Base-by-base conservation (phyloP, 1,140 invertebrate genomes). In the Epicauta chinensis region DNA sequence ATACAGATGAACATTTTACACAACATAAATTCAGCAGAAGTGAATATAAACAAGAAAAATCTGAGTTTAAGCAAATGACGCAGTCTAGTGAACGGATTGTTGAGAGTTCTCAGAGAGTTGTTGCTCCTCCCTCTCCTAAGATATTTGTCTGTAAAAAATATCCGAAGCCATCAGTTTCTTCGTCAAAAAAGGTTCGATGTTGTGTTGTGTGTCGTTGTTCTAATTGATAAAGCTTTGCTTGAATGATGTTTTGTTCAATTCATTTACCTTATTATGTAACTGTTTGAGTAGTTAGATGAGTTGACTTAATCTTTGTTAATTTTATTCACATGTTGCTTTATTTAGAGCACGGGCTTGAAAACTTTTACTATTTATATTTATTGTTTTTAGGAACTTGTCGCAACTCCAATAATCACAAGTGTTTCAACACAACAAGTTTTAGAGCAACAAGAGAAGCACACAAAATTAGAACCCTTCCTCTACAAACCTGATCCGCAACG, bases 1-100 rank as follows among this genome's bases (percentile, higher is more conserved):
- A 87, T 60, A 86, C 83, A 0, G 81, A 85, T 58, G 83, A 86
- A 54, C 78, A 78, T 0, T 68, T 75, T 13, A 64, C 60, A 39
- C 65, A 66, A 15, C 70, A 65, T 40, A 63, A 65, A 47, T 65
- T 66, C 2, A 31, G 59, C 6, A 68, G 61, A 51, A 60, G 46
- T 10, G 67, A 69, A 48, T 56, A 63, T 39, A 58, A 50, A 40
- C 64, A 61, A 31, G 65, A 69, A 49, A 59, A 68, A 51, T 60
- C 39, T 6, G 62, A 63, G 36, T 57, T 55, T 31, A 61, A 50
- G 38, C 62, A 67, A 45, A 38, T 53, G 47, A 60, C 56, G 23
- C 60, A 64, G 42, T 56, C 60, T n/a, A 58, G 45, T 47, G 60
- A 64, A 46, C 54, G 46, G 35, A 43, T 49, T 16, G 46, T 55